Evolutionary conservation across 2,797 vertebrate species (phyloP).

Genomic region (Pelodytes ibericus): DNA sequence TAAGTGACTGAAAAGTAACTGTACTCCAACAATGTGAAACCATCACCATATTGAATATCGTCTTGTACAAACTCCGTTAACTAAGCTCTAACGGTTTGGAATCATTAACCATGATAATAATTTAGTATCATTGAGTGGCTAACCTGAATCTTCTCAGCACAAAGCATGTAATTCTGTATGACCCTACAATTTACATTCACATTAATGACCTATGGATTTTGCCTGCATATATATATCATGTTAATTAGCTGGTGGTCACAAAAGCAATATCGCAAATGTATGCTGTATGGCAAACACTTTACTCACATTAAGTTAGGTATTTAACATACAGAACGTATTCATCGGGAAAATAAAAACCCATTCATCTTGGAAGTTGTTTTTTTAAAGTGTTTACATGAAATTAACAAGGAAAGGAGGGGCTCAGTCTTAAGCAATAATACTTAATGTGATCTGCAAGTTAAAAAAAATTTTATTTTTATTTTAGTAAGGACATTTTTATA

Average conservation of each 20-base stretch:
- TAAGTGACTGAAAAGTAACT: not conserved
- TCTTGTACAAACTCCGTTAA: conserved; percentile 4
- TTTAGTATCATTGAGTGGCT: conserved; percentile 54
- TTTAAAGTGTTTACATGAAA: not conserved
- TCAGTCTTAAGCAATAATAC: not conserved
- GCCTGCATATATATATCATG: conserved; percentile 49
- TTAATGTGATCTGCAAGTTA: not conserved
- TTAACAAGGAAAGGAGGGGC: not conserved
- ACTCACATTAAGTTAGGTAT: conserved; percentile 23
- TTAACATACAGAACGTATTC: conserved; percentile 9
- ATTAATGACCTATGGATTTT: conserved; percentile 53
- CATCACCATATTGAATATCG: conserved; percentile 1
- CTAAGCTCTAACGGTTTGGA: conserved; percentile 22
- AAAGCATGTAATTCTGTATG: conserved; percentile 49
- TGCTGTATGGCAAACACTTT: conserved; percentile 8
- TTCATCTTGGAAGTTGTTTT: not conserved
- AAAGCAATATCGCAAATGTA: conserved; percentile 32
- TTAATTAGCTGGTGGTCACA: conserved; percentile 41
- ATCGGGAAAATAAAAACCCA: not conserved
- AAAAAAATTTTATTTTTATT: not conserved
- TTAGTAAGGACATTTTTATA: too few species aligned
- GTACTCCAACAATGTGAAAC: conserved; percentile 14
- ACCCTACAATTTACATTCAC: conserved; percentile 55
- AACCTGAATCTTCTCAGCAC: conserved; percentile 50
- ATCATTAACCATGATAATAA: conserved; percentile 42